Percentiles rank a stretch among this genome's conserved stretches.
Conservation (phyloP, 2,888 invertebrate species). For the Uropetala carovei region DNA sequence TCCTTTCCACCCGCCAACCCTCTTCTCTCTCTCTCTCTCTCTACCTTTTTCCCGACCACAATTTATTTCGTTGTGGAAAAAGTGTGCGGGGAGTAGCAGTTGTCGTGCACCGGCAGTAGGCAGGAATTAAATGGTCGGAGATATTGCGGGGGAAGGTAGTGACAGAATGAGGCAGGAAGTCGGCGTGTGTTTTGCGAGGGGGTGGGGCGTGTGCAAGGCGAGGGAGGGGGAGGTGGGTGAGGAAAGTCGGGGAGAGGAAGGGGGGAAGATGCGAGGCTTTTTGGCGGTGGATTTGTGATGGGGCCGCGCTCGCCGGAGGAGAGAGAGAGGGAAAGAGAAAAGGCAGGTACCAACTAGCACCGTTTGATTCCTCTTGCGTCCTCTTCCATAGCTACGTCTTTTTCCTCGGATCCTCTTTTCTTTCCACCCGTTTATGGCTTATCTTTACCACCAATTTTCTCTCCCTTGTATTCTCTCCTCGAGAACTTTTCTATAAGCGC, state of each 20-base stretch:
- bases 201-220: too few species aligned
- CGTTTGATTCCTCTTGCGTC: constrained; percentile 36
- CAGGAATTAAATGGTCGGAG: constrained; percentile 46
- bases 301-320: background rate
- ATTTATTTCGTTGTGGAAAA: constrained; percentile 38
- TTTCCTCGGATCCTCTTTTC: background rate
- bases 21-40: background rate
- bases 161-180: background rate
- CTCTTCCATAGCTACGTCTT: background rate
- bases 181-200: background rate
- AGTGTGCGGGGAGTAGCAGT: background rate
- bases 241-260: too few species aligned
- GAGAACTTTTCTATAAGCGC: background rate
- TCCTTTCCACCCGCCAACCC: background rate
- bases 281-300: constrained; percentile 20
- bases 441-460: background rate
- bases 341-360: constrained; percentile 55
- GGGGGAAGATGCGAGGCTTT: background rate
- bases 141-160: constrained; percentile 11
- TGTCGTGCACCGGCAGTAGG: constrained; percentile 25
- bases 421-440: background rate
- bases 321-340: background rate
- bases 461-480: background rate
- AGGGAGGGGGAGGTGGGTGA: too few species aligned
- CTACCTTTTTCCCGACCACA: constrained; percentile 8